Evolutionary conservation across 2,888 invertebrate species (phyloP).

Genomic region (Chouioia cunea): DNA sequence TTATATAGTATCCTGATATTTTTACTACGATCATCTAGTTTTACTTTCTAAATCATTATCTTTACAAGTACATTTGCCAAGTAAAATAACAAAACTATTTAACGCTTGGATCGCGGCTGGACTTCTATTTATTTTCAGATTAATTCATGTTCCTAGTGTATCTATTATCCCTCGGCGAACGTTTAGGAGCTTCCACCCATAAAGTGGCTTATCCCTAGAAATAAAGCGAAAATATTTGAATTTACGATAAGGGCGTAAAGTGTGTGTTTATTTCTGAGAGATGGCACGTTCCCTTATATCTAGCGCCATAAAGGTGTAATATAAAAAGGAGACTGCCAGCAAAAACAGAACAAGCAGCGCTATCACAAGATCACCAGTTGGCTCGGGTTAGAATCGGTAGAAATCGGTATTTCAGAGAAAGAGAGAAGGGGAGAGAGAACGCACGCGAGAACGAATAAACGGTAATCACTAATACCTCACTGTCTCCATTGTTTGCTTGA

Average conservation of each 20-base stretch:
- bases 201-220: background rate
- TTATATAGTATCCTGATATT: too few relatives aligned
- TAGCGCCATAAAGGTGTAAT: constrained; percentile 21
- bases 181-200: too few relatives aligned
- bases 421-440: too few relatives aligned
- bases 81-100: background rate
- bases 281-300: constrained; percentile 16
- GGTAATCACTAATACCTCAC: constrained; percentile 57
- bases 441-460: constrained; percentile 54
- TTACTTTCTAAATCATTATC: too few relatives aligned
- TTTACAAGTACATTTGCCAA: too few relatives aligned
- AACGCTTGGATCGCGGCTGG: background rate
- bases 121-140: too few relatives aligned
- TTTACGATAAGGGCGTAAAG: constrained; percentile 38
- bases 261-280: constrained; percentile 23
- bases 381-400: constrained; percentile 1
- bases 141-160: too few relatives aligned
- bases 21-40: too few relatives aligned
- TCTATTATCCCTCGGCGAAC: too few relatives aligned
- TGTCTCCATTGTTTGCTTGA: constrained; percentile 63
- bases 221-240: constrained; percentile 27
- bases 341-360: background rate
- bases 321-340: background rate
- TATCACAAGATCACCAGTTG: too few relatives aligned
- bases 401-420: constrained; percentile 39